A percentile compares a stretch with the other conserved stretches of the same genome.
phyloP scores from a whole-genome alignment of 2,888 invertebrate genomes.

The Drosophila peninsularis region DNA sequence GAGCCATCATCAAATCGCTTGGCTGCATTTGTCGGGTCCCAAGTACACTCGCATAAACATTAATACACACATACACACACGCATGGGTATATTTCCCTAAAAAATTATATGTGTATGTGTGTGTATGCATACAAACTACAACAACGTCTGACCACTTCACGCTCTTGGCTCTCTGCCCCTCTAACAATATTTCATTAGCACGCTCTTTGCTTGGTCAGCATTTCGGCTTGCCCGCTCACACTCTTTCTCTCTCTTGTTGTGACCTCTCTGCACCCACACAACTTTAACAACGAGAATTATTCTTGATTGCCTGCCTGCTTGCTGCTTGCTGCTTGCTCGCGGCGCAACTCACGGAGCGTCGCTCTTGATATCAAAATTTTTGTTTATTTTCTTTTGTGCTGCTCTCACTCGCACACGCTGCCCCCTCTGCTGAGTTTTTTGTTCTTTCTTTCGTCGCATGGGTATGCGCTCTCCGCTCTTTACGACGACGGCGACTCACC shows the following conservation, averaged over 20 bases:
- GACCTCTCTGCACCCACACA: slow-evolving; percentile 69
- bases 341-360: slow-evolving; percentile 38
- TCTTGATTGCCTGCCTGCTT: slow-evolving; percentile 50
- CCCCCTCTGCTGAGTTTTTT: slow-evolving; percentile 39
- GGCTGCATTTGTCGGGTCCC: slow-evolving; percentile 50
- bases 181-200: slow-evolving; percentile 3
- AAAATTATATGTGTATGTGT: slow-evolving; percentile 6
- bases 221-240: slow-evolving; percentile 17
- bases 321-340: slow-evolving; percentile 18
- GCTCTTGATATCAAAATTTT: slow-evolving; percentile 67
- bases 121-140: slow-evolving; percentile 13
- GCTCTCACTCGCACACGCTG: slow-evolving; percentile 35
- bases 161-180: slow-evolving; percentile 18
- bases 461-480: slow-evolving; percentile 43
- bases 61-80: slow-evolving; percentile 4
- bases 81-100: slow-evolving; percentile 48
- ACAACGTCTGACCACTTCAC: slow-evolving; percentile 52
- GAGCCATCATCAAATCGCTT: slow-evolving; percentile 43
- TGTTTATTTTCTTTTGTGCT: slow-evolving; percentile 75
- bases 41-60: slow-evolving; percentile 15
- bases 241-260: slow-evolving; percentile 13
- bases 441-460: slow-evolving; percentile 49
- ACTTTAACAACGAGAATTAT: slow-evolving; percentile 58
- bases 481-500: slow-evolving; percentile 18
- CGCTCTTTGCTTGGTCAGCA: slow-evolving; percentile 52